Evolutionary conservation across 2,888 invertebrate species (phyloP).

Genomic region (Biston stratarius): DNA sequence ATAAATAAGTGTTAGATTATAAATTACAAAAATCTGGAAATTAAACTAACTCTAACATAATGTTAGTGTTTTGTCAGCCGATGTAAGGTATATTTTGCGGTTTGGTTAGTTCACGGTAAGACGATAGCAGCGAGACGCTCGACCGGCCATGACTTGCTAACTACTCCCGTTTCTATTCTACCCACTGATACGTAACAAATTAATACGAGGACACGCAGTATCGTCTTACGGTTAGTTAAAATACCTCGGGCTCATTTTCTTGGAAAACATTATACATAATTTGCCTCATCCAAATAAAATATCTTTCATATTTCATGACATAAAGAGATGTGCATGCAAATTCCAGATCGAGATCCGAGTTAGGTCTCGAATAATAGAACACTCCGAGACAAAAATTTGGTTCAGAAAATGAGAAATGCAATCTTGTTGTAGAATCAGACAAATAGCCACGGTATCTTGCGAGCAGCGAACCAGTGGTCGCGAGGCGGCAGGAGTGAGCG

Average conservation of each 20-base stretch:
- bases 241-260: slow-evolving; percentile 30
- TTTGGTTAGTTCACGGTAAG: slow-evolving; percentile 59
- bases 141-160: slow-evolving; percentile 59
- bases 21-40: neutral
- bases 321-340: slow-evolving; percentile 37
- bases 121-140: slow-evolving; percentile 63
- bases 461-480: slow-evolving; percentile 56
- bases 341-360: slow-evolving; percentile 38
- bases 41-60: neutral
- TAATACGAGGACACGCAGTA: slow-evolving; percentile 66
- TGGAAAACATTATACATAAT: neutral
- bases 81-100: slow-evolving; percentile 67
- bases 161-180: slow-evolving; percentile 65
- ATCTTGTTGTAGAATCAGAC: slow-evolving; percentile 81
- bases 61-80: neutral
- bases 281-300: slow-evolving; percentile 14
- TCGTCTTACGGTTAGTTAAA: slow-evolving; percentile 51
- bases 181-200: slow-evolving; percentile 72
- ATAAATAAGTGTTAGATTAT: neutral
- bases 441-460: slow-evolving; percentile 79
- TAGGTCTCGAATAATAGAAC: slow-evolving; percentile 45
- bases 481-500: slow-evolving; percentile 55
- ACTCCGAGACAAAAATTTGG: slow-evolving; percentile 58
- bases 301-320: slow-evolving; percentile 7
- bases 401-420: slow-evolving; percentile 78